Evolutionary conservation across 23 tunicate species (phyloP), one percentile per base, ranked within the genome.

Genomic region (Clavelina lepadiformis): DNA sequence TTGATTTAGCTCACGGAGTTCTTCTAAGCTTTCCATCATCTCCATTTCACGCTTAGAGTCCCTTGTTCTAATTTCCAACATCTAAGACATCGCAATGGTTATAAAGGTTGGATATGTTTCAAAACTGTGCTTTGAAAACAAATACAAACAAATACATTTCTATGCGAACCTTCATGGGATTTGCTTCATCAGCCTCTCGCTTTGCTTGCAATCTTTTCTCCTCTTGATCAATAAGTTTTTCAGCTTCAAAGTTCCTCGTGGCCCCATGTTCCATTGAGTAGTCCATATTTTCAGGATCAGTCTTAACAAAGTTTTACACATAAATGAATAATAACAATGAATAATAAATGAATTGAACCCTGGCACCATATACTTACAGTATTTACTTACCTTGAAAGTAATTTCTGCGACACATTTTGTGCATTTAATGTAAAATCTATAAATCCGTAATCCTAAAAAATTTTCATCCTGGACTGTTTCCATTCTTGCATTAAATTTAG

Each of bases 201-300:
- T 89, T 58, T 19, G 59, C 81, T 64, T 86, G 85, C 35, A 70
- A 28, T 34, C 77, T 31, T 56, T 86, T 94, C 55, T 94, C 95
- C 51, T 86, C 91, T 58, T 86, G 46, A 38, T 86, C 84, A 26
- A 89, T 47, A 65, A 94, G 65, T 60, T 82, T 82, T 51, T 94
- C 88, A 29, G 99, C 99, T 70, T 94, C 99, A 71, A 94, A 94
- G 56, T 94, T 94, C 33, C 99, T 71, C 22, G 99, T 94, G 2
- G 99, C 99, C 50, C 99, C 99, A 59, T 89, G 88, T 69, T 94
- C 99, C 1, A 94, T 86, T 46, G 89, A 63, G 55, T 94, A 94
- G 65, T 94, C 99, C 73, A 37, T 60, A 49, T 83, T 82, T 41
- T 65, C 92, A 27, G 92, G 92, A 60, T 82, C 92, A 35, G 92